Conservation (phyloP, 2,888 invertebrate genomes). For the Nymphalis urticae region DNA sequence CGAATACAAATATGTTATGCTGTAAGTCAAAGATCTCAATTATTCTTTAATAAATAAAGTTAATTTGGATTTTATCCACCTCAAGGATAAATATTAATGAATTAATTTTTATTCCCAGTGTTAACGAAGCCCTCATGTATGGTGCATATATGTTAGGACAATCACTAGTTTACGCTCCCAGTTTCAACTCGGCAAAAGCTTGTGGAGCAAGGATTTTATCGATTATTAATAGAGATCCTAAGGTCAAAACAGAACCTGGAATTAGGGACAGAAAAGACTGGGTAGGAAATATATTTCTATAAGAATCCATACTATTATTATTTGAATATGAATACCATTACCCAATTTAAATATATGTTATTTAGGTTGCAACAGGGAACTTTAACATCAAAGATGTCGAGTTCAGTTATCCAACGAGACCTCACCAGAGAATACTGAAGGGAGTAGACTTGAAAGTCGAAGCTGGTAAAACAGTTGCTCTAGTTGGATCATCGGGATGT, state of each 20-base stretch:
- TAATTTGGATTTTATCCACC: too few relatives aligned
- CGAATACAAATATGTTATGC: slow-evolving; percentile 84
- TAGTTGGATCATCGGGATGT: slow-evolving; percentile 88
- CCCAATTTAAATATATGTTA: background rate
- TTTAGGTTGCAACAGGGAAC: slow-evolving; percentile 83
- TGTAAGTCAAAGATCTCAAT: slow-evolving; percentile 65
- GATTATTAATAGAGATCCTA: slow-evolving; percentile 61
- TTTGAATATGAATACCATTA: background rate
- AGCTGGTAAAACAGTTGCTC: slow-evolving; percentile 88
- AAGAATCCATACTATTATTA: too few relatives aligned
- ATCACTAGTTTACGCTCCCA: slow-evolving; percentile 88
- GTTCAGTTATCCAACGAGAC: slow-evolving; percentile 91
- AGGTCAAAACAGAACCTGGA: slow-evolving; percentile 59
- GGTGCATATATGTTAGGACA: slow-evolving; percentile 91
- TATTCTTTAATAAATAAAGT: too few relatives aligned
- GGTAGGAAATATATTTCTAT: slow-evolving; percentile 48
- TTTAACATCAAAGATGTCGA: slow-evolving; percentile 85
- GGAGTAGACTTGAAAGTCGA: slow-evolving; percentile 84
- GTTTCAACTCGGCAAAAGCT: slow-evolving; percentile 85
- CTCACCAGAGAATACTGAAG: slow-evolving; percentile 85
- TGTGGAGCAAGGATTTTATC: slow-evolving; percentile 67
- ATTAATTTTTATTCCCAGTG: slow-evolving; percentile 64
- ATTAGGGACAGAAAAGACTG: slow-evolving; percentile 62
- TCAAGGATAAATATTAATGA: background rate
- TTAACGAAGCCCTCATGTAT: slow-evolving; percentile 88